Conservation (phyloP, 2,113 vertebrate genomes). For the Xiphophorus maculatus region DNA sequence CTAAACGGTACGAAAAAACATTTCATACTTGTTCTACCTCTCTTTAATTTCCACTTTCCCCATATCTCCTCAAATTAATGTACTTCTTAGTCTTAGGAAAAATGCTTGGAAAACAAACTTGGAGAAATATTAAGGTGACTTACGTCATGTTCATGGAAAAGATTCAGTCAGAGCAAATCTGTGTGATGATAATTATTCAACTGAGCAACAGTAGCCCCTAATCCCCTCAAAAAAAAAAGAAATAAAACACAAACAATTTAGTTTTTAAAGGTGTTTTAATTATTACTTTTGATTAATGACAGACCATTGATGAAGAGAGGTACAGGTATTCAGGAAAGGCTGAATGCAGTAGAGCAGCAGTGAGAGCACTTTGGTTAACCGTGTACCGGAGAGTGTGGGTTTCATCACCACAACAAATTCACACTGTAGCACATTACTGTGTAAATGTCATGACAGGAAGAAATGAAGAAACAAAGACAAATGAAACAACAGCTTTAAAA, state of each 20-base stretch:
- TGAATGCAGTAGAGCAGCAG: constrained; percentile 67
- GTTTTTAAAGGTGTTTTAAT: constrained; percentile 59
- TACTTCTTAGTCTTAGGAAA: too few relatives aligned
- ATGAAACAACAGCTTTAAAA: constrained; percentile 36
- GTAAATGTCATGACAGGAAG: constrained; percentile 36
- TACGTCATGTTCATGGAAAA: neutral
- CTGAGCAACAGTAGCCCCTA: neutral
- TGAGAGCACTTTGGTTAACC: constrained; percentile 72
- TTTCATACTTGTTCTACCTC: too few relatives aligned
- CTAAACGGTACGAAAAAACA: neutral
- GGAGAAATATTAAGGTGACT: too few relatives aligned
- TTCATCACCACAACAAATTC: constrained; percentile 48
- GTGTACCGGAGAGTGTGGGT: constrained; percentile 49
- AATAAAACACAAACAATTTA: constrained; percentile 2
- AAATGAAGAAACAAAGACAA: constrained; percentile 55
- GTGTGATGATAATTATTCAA: neutral
- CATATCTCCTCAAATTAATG: neutral
- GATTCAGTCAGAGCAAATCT: neutral
- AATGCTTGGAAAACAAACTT: too few relatives aligned
- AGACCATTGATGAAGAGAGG: constrained; percentile 73
- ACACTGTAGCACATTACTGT: constrained; percentile 54
- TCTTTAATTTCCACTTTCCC: neutral
- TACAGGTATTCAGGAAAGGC: constrained; percentile 71
- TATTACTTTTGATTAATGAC: constrained; percentile 60
- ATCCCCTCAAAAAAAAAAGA: neutral